phyloP scores from a whole-genome alignment of 2,797 vertebrate genomes.

The Psittacula derbiana region DNA sequence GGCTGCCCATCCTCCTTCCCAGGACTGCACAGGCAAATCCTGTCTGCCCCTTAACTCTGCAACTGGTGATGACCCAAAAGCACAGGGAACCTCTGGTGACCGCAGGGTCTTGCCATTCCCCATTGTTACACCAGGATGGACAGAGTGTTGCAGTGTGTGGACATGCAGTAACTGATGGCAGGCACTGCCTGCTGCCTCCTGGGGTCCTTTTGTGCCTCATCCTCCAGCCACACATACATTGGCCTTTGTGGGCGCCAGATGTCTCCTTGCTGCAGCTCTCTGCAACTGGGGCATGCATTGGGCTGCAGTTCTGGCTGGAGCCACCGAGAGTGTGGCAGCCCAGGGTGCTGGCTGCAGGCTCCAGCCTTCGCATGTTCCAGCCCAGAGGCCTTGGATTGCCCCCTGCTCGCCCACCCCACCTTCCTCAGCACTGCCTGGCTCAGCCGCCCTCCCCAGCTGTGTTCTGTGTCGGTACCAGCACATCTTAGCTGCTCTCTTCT shows the following conservation, averaged over 20 bases:
- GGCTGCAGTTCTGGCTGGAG: not conserved
- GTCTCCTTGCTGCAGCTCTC: not conserved
- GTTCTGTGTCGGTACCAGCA: rapidly evolving
- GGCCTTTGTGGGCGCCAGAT: not conserved
- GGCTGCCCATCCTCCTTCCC: too few species aligned
- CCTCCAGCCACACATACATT: not conserved
- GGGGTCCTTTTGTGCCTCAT: not conserved
- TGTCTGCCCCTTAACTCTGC: not conserved
- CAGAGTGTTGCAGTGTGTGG: not conserved
- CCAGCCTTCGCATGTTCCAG: not conserved
- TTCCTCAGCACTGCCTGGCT: not conserved
- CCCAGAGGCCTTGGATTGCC: not conserved
- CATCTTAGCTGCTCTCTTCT: not conserved
- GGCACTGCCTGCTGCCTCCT: not conserved
- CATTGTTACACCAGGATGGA: not conserved
- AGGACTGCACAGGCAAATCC: too few species aligned
- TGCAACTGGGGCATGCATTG: rapidly evolving
- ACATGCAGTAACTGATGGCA: not conserved
- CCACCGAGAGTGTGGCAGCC: not conserved
- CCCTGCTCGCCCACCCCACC: not conserved
- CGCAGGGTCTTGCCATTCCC: not conserved
- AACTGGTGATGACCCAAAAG: not conserved
- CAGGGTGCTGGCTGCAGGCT: not conserved
- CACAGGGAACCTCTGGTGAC: too few species aligned
- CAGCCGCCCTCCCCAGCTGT: not conserved